Evolutionary conservation across 2,888 invertebrate species (phyloP).

Genomic region (Uloborus plumipes): DNA sequence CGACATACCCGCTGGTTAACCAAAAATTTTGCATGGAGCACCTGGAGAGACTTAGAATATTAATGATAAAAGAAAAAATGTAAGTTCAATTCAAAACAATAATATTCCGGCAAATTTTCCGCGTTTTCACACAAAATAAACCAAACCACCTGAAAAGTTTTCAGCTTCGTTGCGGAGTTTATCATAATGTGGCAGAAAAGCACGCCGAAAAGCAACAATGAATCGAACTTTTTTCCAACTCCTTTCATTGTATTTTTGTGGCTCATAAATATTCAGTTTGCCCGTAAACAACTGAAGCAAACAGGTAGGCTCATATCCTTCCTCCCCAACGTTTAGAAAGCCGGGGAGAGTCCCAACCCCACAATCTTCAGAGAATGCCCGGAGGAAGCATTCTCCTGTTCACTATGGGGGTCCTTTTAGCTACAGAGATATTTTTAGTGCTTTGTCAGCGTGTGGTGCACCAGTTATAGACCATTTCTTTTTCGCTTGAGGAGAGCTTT

Average conservation of each 20-base stretch:
- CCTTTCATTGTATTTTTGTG: conserved; percentile 27
- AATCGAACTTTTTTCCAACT: conserved; percentile 23
- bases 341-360: too few species aligned
- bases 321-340: conserved; percentile 5
- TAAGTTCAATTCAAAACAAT: too few species aligned
- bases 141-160: conserved; percentile 23
- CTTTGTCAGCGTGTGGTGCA: conserved; percentile 11
- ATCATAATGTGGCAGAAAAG: conserved; percentile 23
- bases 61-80: too few species aligned
- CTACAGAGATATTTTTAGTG: conserved; percentile 6
- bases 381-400: too few species aligned
- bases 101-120: too few species aligned
- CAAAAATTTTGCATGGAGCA: too few species aligned
- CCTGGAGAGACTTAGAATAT: too few species aligned
- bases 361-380: too few species aligned
- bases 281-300: conserved; percentile 17
- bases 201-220: neutral
- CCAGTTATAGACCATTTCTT: neutral
- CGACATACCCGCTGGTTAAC: too few species aligned
- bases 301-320: conserved; percentile 24
- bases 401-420: too few species aligned
- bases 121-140: conserved; percentile 7
- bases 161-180: conserved; percentile 19
- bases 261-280: conserved; percentile 48
- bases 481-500: too few species aligned